Conservation (phyloP, 2,113 vertebrate genomes). For the Corythaeola cristata region DNA sequence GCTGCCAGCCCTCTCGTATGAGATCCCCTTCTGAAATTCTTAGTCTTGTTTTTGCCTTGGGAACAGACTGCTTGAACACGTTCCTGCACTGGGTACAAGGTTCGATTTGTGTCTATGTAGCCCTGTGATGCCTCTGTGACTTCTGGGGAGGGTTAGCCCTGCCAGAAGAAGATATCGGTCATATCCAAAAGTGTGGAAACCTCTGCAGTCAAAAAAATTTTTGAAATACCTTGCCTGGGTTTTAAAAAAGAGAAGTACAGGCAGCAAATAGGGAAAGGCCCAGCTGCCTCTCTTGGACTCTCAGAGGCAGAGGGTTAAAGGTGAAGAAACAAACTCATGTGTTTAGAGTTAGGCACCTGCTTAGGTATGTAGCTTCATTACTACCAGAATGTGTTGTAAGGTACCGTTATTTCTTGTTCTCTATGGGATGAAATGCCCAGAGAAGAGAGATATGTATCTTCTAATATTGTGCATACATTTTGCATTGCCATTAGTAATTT, state of each 20-base stretch:
- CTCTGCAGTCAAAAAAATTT: neutral
- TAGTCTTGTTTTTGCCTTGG: neutral
- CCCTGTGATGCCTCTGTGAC: neutral
- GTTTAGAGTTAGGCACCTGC: neutral
- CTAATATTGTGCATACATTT: neutral
- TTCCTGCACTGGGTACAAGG: neutral
- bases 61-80: fast-evolving
- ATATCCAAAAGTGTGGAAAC: neutral
- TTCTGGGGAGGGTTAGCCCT: neutral
- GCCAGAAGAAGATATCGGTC: neutral
- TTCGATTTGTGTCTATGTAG: fast-evolving
- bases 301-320: neutral
- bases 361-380: neutral
- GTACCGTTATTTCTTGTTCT: neutral
- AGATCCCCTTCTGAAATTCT: neutral
- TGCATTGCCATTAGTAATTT: slow-evolving; percentile 2
- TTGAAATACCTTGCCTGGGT: neutral
- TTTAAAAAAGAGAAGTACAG: neutral
- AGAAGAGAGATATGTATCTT: neutral
- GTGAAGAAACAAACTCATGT: neutral
- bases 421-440: neutral
- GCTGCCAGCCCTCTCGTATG: neutral
- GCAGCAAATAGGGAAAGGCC: neutral
- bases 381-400: neutral
- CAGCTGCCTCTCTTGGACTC: neutral